phyloP scores from a whole-genome alignment of 1,140 invertebrate species.

The Drosophila teissieri region DNA sequence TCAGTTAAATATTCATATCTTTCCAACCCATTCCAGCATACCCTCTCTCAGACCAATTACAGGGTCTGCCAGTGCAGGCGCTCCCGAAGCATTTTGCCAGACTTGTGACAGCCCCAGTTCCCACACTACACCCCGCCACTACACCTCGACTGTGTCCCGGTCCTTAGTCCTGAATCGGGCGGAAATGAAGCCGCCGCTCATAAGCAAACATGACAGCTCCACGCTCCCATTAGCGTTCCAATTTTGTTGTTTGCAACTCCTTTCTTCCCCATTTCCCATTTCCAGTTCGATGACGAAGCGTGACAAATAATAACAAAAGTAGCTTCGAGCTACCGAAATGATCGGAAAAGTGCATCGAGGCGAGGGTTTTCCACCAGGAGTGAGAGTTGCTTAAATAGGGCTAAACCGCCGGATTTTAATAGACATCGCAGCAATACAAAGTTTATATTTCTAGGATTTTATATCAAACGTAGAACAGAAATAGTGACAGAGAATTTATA shows the following conservation, averaged over 20 bases:
- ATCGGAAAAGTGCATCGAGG: slow-evolving; percentile 56
- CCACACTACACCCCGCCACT: slow-evolving; percentile 9
- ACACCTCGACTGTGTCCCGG: slow-evolving; percentile 7
- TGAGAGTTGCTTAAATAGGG: slow-evolving; percentile 47
- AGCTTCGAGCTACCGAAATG: slow-evolving; percentile 23
- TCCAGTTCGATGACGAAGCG: slow-evolving; percentile 66
- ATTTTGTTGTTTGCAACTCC: slow-evolving; percentile 42
- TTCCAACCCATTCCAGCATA: background rate
- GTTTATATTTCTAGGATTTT: background rate
- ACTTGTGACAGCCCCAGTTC: slow-evolving; percentile 68
- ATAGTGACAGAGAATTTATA: no score
- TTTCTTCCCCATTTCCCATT: slow-evolving; percentile 9
- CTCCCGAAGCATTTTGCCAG: slow-evolving; percentile 32
- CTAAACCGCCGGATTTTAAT: slow-evolving; percentile 17
- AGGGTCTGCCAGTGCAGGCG: slow-evolving; percentile 10
- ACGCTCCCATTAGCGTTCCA: slow-evolving; percentile 69
- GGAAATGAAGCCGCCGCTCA: slow-evolving; percentile 62
- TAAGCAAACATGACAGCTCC: slow-evolving; percentile 77
- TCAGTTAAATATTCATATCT: background rate
- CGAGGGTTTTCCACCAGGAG: slow-evolving; percentile 17
- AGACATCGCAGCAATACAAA: no score
- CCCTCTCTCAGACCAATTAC: background rate
- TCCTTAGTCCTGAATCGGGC: slow-evolving; percentile 34
- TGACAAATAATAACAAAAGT: slow-evolving; percentile 68
- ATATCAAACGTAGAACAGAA: background rate